Percentiles rank a stretch among this genome's conserved stretches.
Evolutionary conservation across 2,888 invertebrate genomes (phyloP).

Genomic region (Hypselothyrea guttata): DNA sequence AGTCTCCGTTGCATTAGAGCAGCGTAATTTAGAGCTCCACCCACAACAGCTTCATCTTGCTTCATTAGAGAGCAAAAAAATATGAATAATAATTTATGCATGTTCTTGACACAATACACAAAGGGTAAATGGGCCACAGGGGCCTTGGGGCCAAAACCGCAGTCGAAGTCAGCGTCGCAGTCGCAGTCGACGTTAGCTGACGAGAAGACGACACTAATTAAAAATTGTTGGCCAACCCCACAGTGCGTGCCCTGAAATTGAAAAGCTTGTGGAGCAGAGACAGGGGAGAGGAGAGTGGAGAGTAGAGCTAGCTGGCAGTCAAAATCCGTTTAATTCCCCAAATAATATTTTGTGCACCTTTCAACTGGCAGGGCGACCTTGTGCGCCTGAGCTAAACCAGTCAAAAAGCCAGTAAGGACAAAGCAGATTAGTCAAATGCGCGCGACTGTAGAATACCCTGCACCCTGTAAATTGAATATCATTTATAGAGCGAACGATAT

Average conservation of each 20-base stretch:
- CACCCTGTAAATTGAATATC: too few relatives aligned
- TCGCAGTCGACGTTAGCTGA: slow-evolving; percentile 13
- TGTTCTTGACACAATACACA: slow-evolving; percentile 67
- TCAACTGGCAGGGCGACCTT: slow-evolving; percentile 33
- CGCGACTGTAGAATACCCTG: too few relatives aligned
- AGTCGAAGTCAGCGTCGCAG: slow-evolving; percentile 22
- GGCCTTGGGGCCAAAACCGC: slow-evolving; percentile 35
- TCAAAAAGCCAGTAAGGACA: neutral
- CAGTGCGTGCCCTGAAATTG: slow-evolving; percentile 41
- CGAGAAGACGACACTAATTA: slow-evolving; percentile 64
- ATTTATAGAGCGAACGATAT: too few relatives aligned
- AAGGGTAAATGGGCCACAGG: slow-evolving; percentile 59
- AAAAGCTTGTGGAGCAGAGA: slow-evolving; percentile 32
- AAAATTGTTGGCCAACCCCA: slow-evolving; percentile 64
- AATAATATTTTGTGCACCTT: slow-evolving; percentile 34
- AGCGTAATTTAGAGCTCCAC: neutral
- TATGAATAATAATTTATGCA: slow-evolving; percentile 67
- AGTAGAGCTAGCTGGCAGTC: slow-evolving; percentile 8
- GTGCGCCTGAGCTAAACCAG: slow-evolving; percentile 47
- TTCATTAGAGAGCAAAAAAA: slow-evolving; percentile 64
- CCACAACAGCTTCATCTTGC: slow-evolving; percentile 11
- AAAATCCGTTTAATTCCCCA: slow-evolving; percentile 43
- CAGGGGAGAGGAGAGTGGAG: neutral
- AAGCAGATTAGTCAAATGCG: too few relatives aligned
- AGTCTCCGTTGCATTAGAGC: slow-evolving; percentile 3